These are phyloP conservation scores for Epinotia nisella DNA, from an alignment of 2,888 invertebrate genomes.

Conservation along the genomic window DNA sequence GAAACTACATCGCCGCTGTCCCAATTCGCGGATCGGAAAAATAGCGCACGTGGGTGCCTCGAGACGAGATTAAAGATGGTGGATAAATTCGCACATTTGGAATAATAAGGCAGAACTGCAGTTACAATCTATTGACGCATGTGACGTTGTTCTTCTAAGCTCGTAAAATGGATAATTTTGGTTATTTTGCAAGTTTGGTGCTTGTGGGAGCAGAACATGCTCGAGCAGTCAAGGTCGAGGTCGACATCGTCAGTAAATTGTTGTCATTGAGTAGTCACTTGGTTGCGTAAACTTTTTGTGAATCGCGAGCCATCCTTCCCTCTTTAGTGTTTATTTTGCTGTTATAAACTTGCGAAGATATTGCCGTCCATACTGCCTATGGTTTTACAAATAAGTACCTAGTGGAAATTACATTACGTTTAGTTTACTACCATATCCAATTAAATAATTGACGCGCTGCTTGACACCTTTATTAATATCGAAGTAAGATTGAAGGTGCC, in stretches of 20 bases:
- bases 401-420: neutral
- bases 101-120: constrained; percentile 6
- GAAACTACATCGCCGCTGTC: constrained; percentile 76
- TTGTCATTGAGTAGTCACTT: constrained; percentile 61
- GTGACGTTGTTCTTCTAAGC: constrained; percentile 42
- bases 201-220: constrained; percentile 64
- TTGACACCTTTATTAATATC: no score
- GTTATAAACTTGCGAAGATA: constrained; percentile 17
- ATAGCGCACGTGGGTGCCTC: constrained; percentile 72
- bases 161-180: constrained; percentile 59
- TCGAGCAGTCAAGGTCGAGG: constrained; percentile 75
- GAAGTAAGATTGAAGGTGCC: no score
- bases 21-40: constrained; percentile 73
- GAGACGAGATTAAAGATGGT: constrained; percentile 50
- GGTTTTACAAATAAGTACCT: no score
- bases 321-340: constrained; percentile 19
- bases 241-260: constrained; percentile 64
- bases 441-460: no score
- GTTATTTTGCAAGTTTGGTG: constrained; percentile 64
- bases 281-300: constrained; percentile 63
- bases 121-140: constrained; percentile 37
- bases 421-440: neutral
- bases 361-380: neutral
- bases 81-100: constrained; percentile 36
- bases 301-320: constrained; percentile 37